phyloP scores from a whole-genome alignment of 1,140 invertebrate genomes.

The Drosophila busckii region DNA sequence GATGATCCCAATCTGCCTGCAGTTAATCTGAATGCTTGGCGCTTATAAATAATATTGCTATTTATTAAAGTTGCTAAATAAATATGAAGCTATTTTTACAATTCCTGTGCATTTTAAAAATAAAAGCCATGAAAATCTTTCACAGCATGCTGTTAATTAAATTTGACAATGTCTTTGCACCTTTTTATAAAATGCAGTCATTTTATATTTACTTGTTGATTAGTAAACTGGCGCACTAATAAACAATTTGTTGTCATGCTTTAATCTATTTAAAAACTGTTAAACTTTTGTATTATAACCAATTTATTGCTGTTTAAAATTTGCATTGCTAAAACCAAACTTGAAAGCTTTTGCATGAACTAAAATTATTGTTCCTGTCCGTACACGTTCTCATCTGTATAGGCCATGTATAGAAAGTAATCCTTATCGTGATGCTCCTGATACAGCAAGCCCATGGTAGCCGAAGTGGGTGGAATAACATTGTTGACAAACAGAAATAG shows the following conservation, averaged over 20 bases:
- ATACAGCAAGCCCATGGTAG: slow-evolving; percentile 98
- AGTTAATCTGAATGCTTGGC: slow-evolving; percentile 80
- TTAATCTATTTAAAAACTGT: no score
- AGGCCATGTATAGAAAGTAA: slow-evolving; percentile 99
- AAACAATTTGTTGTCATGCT: slow-evolving; percentile 43
- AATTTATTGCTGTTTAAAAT: no score
- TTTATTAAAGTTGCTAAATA: slow-evolving; percentile 9
- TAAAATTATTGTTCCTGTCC: slow-evolving; percentile 28
- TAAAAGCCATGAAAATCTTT: no score
- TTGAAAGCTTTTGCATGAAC: neutral
- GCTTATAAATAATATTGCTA: slow-evolving; percentile 26
- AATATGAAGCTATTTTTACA: no score
- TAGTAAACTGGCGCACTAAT: slow-evolving; percentile 35
- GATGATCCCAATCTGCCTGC: slow-evolving; percentile 71
- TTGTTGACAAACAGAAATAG: slow-evolving; percentile 99
- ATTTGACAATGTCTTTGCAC: slow-evolving; percentile 32
- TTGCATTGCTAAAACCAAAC: no score
- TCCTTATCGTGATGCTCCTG: slow-evolving; percentile 99
- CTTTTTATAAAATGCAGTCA: slow-evolving; percentile 13
- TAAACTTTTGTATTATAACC: no score
- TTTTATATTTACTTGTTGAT: slow-evolving; percentile 42
- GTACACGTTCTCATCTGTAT: slow-evolving; percentile 91
- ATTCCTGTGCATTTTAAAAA: no score
- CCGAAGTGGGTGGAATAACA: slow-evolving; percentile 98
- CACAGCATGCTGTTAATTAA: slow-evolving; percentile 39